A percentile compares a stretch with the other conserved stretches of the same genome.
Conservation (phyloP, 2,888 invertebrate genomes). For the Cataglyphis cursor region DNA sequence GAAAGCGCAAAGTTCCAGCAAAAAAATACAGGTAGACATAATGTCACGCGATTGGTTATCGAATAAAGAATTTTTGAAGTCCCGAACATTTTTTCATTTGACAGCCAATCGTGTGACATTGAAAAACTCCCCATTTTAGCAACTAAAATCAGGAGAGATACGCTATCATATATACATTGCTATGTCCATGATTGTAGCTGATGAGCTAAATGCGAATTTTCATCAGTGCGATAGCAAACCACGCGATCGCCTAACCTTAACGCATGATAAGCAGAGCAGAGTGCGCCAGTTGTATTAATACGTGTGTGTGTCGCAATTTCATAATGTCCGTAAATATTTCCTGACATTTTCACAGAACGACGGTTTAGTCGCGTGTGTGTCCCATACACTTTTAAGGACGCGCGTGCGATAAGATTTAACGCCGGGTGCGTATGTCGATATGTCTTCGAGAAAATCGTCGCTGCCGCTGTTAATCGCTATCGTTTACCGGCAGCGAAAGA, state of each 20-base stretch:
- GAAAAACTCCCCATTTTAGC: too few species aligned
- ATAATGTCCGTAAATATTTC: constrained; percentile 69
- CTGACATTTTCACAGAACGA: constrained; percentile 9
- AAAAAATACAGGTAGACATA: too few species aligned
- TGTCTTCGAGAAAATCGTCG: neutral
- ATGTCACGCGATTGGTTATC: too few species aligned
- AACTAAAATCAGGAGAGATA: too few species aligned
- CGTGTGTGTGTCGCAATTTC: constrained; percentile 52
- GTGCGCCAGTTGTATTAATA: constrained; percentile 59
- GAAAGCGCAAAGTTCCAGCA: too few species aligned
- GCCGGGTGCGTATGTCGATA: neutral
- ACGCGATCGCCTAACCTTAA: constrained; percentile 35
- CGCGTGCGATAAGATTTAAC: constrained; percentile 36
- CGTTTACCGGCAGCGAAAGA: neutral
- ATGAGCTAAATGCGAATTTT: constrained; percentile 30
- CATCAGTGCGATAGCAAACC: neutral
- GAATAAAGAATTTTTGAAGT: too few species aligned
- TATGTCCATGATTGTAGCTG: neutral
- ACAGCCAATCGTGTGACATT: too few species aligned
- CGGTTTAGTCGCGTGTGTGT: constrained; percentile 32
- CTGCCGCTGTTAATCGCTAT: constrained; percentile 7
- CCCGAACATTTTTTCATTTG: too few species aligned
- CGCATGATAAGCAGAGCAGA: constrained; percentile 45
- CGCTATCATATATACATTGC: neutral
- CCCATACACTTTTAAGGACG: neutral